A percentile compares a stretch with the other conserved stretches of the same genome.
These are phyloP conservation scores for Hipposideros armiger DNA, from an alignment of 2,113 vertebrate species.

Conservation along the genomic window DNA sequence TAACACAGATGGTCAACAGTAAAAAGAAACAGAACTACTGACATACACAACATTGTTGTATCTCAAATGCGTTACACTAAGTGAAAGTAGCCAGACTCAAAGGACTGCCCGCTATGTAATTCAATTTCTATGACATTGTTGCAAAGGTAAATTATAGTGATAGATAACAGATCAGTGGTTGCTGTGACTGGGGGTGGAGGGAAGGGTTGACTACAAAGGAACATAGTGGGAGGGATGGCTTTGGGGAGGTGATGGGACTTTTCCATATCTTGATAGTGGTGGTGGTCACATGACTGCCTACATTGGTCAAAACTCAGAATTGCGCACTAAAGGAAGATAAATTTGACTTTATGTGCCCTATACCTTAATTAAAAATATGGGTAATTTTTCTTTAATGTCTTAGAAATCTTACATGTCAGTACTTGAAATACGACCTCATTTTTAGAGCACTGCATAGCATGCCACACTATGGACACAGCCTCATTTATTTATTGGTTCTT, in stretches of 20 bases:
- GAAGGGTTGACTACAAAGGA: neutral
- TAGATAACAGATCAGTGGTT: neutral
- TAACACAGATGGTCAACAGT: rapidly evolving
- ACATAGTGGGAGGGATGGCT: rapidly evolving
- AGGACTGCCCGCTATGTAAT: neutral
- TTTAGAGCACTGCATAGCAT: neutral
- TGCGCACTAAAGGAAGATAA: neutral
- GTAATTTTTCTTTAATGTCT: neutral
- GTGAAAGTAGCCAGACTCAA: neutral
- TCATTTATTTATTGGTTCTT: neutral
- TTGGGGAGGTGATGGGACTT: neutral
- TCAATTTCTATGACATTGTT: neutral
- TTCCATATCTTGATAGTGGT: neutral
- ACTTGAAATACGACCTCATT: neutral
- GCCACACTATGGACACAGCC: neutral
- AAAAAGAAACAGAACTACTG: neutral
- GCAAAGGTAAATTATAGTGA: neutral
- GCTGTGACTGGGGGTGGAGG: neutral
- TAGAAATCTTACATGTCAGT: neutral
- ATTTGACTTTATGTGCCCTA: neutral
- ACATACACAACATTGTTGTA: neutral
- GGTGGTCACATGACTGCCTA: neutral
- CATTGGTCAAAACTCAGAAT: neutral
- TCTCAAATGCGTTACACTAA: neutral
- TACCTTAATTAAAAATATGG: neutral